Conservation (phyloP, 2,797 vertebrate genomes). For the Prionace glauca region DNA sequence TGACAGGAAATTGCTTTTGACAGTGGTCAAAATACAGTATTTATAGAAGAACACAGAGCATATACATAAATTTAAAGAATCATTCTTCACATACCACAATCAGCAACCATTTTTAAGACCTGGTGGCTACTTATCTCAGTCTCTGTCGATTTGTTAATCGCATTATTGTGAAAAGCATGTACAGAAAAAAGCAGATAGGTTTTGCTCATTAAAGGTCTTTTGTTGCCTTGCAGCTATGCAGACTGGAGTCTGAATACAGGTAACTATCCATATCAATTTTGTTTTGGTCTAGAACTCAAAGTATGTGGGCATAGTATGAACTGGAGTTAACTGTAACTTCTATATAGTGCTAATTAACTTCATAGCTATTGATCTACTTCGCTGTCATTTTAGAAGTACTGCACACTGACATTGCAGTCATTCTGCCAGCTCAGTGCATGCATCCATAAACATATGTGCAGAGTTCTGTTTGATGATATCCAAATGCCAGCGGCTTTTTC, state of each 20-base stretch:
- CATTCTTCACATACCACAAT: constrained; percentile 8
- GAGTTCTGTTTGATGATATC: background rate
- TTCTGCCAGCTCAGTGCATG: background rate
- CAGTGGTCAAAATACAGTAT: background rate
- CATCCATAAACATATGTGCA: background rate
- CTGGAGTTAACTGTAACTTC: background rate
- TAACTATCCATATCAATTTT: constrained; percentile 23
- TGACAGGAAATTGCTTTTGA: background rate
- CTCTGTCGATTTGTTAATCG: background rate
- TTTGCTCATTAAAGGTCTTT: background rate
- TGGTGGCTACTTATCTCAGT: constrained; percentile 16
- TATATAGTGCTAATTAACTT: background rate
- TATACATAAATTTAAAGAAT: background rate
- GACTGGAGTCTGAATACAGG: constrained; percentile 18
- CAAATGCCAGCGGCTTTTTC: background rate
- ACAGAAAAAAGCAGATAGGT: background rate
- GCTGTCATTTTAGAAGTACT: background rate
- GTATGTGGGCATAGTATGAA: constrained; percentile 1
- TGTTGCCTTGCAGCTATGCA: background rate
- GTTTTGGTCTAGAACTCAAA: constrained; percentile 19
- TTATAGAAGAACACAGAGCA: background rate
- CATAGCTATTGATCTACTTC: background rate
- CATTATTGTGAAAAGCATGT: background rate
- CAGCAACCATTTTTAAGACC: background rate
- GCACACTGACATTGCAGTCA: background rate